Base-by-base conservation (phyloP, 2,113 vertebrate genomes). In the Mormyrus iriodes region DNA sequence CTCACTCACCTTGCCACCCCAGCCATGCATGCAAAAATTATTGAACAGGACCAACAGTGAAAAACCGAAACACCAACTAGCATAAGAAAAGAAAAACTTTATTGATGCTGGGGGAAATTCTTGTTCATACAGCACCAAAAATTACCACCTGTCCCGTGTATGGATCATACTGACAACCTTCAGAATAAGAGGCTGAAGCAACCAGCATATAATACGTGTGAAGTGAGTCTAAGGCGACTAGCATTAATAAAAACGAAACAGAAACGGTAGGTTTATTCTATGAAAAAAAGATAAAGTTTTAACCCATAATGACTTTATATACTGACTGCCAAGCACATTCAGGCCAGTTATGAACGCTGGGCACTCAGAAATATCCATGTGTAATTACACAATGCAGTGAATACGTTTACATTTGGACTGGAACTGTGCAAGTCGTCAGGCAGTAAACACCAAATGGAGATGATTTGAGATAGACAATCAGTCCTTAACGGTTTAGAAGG, bases 391-490 rank as follows among this genome's bases (percentile, higher is more conserved):
- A 96, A 96, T 96, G 95, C 95, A 94, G 95, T 95, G 95, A 96
- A 95, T 95, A 96, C 96, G 96, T 96, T 97, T 97, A 97, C 96
- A 97, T 97, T 97, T 96, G 95, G 95, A 96, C 96, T 95, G 95
- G 94, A 97, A 96, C 97, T 96, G 96, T 95, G 96, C 93, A 94
- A 95, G 94, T 94, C 97, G 95, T 96, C 95, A 96, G 92, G 94
- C 93, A 93, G 94, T 96, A 97, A 97, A 96, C 93, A 93, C 94
- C 95, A 96, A 97, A 97, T 96, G 95, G 94, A 96, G 95, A 94
- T 93, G 94, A 97, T 97, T 96, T 97, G 95, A 95, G 95, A 96
- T 97, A 97, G 97, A 97, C 97, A 97, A 97, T 96, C 97, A 96
- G 96, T 97, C 95, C 96, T 97, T 97, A 96, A 96, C 96, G 95